Conservation (phyloP, 2,113 vertebrate genomes). For the Todiramphus saurophagus region DNA sequence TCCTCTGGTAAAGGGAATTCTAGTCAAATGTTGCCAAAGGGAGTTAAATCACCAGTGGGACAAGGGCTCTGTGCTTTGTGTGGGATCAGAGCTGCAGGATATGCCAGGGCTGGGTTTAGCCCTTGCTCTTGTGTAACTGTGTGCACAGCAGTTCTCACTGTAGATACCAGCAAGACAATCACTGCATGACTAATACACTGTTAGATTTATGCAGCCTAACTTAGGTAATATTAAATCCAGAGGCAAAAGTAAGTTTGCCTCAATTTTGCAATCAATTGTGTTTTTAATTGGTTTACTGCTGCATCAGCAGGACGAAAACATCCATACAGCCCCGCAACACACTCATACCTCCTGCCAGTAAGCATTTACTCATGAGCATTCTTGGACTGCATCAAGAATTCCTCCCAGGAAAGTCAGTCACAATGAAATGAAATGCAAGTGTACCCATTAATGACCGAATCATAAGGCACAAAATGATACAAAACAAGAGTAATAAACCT, state of each 20-base stretch:
- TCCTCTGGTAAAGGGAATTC: constrained; percentile 7
- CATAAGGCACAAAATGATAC: constrained; percentile 26
- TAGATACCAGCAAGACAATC: not conserved
- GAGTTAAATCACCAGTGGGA: not conserved
- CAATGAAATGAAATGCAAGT: constrained; percentile 1
- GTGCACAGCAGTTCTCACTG: not conserved
- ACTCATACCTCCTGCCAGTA: not conserved
- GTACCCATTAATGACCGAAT: constrained; percentile 36
- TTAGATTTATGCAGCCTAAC: not conserved
- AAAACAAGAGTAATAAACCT: constrained; percentile 32
- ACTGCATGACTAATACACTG: not conserved
- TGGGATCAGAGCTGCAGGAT: not conserved
- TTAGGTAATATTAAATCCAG: not conserved
- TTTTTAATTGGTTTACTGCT: constrained; percentile 50
- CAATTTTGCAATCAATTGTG: constrained; percentile 12
- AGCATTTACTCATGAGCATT: not conserved
- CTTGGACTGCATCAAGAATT: not conserved
- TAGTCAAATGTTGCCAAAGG: constrained; percentile 43
- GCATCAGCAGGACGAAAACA: constrained; percentile 11
- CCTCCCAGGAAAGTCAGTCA: constrained; percentile 2
- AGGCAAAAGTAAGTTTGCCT: not conserved
- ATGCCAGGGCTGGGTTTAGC: not conserved
- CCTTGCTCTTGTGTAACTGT: not conserved
- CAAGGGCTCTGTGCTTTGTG: not conserved
- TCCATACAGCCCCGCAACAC: not conserved